Evolutionary conservation across 2,888 invertebrate genomes (phyloP).

Genomic region (Megalurothrips usitatus): DNA sequence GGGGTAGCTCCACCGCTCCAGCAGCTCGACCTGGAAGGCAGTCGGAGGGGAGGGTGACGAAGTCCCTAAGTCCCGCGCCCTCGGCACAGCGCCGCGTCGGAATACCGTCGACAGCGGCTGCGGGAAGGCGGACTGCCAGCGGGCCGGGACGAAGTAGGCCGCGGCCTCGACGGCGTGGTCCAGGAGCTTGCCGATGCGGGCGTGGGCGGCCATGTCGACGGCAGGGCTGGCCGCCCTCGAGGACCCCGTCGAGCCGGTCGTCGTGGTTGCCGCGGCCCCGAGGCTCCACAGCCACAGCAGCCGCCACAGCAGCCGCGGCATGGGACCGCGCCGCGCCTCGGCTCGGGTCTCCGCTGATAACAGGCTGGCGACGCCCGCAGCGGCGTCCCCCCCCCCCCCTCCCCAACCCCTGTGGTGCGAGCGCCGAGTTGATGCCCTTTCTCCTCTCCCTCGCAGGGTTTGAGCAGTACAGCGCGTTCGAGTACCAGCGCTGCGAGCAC

Average conservation of each 20-base stretch:
- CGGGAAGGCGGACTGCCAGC: neutral
- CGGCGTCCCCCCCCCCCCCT: neutral
- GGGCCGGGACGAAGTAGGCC: neutral
- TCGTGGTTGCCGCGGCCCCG: neutral
- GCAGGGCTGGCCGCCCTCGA: neutral
- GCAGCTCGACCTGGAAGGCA: neutral
- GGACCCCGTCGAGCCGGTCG: neutral
- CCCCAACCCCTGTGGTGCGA: neutral
- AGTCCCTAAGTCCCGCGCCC: too few relatives aligned
- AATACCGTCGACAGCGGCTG: neutral
- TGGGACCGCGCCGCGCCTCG: too few relatives aligned
- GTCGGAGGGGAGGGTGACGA: neutral
- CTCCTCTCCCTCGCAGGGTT: conserved; percentile 41
- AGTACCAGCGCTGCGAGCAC: conserved; percentile 44
- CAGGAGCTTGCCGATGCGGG: neutral
- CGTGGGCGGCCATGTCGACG: neutral
- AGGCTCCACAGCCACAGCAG: neutral
- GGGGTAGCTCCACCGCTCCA: neutral
- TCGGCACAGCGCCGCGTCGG: neutral
- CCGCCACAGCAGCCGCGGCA: neutral
- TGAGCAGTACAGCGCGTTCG: conserved; percentile 46
- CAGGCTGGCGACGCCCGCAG: too few relatives aligned
- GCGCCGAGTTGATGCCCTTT: too few relatives aligned
- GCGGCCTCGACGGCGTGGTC: neutral
- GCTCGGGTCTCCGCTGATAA: neutral